Base-by-base conservation (phyloP, 2,797 vertebrate species). In the Xiphophorus birchmanni region DNA sequence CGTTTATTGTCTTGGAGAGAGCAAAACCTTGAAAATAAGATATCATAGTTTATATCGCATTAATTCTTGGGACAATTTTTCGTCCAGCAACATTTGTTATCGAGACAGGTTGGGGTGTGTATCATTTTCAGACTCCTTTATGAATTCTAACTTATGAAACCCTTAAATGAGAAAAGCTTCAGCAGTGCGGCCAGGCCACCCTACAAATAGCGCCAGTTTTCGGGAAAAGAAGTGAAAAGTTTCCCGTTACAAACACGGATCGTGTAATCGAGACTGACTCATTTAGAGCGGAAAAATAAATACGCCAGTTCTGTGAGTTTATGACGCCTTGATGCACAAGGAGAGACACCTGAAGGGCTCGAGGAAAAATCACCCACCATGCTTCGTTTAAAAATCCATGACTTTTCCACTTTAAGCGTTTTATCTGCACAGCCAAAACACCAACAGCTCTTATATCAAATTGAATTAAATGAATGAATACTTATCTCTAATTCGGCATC, bases 161-260 rank as follows among this genome's bases (percentile, higher is more conserved):
- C 32, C 32, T 32, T 32, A 32, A 32, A 32, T 32, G n/a, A n/a
- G n/a, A n/a, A n/a, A n/a, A n/a, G n/a, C n/a, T n/a, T n/a, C n/a
- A n/a, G 32, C 32, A 37, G 37, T 37, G n/a, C 37, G 37, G 37
- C 37, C 37, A 37, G 3, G 4, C 3, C 37, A 4, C 37, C 37
- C 37, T 37, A 37, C 86, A 67, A 60, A 79, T 86, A 74, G 89
- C 83, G 87, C 78, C 86, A 79, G 85, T 88, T 91, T 91, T 80
- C 63, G 29, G 82, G 81, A 73, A 83, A 88, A 54, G 40, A 87
- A 84, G 73, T 47, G 11, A 84, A 65, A 56, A 21, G 80, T 87
- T 91, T 91, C 89, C 89, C 87, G 85, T 85, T 75, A 32, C 32
- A 32, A n/a, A n/a, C n/a, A n/a, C n/a, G n/a, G n/a, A n/a, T n/a